Conservation (phyloP, 2,113 vertebrate genomes). For the Morphnarchus princeps region DNA sequence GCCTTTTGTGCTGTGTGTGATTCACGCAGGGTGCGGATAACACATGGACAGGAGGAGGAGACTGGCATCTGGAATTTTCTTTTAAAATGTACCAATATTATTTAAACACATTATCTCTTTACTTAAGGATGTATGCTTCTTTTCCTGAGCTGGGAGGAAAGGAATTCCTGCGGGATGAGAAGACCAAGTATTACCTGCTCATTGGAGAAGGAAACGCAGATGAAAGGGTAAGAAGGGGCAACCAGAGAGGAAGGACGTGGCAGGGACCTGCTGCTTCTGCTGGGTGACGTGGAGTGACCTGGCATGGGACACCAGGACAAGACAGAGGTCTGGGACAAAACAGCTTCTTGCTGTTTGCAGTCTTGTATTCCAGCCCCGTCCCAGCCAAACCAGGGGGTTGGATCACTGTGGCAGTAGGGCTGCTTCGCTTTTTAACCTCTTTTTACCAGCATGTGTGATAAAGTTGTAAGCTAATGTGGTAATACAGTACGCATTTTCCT, state of each 20-base stretch:
- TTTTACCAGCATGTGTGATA: background rate
- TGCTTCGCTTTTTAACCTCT: background rate
- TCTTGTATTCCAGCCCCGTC: background rate
- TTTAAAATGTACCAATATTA: background rate
- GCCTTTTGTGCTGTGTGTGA: conserved; percentile 11
- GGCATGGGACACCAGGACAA: background rate
- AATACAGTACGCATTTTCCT: background rate
- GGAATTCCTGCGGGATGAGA: background rate
- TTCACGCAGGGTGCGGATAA: conserved; percentile 11
- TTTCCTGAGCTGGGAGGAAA: background rate
- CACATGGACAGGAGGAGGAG: background rate
- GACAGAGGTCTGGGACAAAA: background rate
- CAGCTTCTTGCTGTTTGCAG: background rate
- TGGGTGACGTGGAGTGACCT: background rate
- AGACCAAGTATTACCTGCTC: background rate
- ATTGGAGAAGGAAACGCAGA: background rate
- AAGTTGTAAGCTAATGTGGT: background rate
- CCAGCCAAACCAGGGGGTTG: background rate
- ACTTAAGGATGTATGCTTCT: background rate
- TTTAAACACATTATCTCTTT: background rate
- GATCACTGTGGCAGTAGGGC: background rate
- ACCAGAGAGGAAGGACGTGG: background rate
- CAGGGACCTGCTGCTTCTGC: background rate
- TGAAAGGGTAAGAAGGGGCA: background rate
- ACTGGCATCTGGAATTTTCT: background rate